Conservation (phyloP, 2,888 invertebrate genomes). For the Latrodectus hesperus region DNA sequence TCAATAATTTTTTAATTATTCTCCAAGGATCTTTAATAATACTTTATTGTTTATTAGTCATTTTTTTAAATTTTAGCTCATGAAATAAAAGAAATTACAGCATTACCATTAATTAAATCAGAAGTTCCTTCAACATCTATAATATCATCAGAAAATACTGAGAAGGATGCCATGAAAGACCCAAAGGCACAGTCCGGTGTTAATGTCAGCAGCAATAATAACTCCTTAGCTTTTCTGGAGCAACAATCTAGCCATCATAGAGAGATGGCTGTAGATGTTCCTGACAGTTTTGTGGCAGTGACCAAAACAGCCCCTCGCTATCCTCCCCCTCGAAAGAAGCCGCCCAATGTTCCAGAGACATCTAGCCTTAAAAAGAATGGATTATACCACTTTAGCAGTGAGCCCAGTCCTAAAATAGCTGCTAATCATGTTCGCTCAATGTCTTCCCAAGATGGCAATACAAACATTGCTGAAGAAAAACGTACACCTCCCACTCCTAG, state of each 20-base stretch:
- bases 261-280: constrained; percentile 99
- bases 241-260: constrained; percentile 79
- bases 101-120: too few relatives aligned
- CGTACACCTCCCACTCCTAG: constrained; percentile 61
- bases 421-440: constrained; percentile 44
- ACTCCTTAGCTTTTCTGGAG: background rate
- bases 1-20: too few relatives aligned
- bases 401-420: background rate
- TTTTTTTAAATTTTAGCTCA: too few relatives aligned
- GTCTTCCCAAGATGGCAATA: constrained; percentile 46
- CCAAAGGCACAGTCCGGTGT: constrained; percentile 15
- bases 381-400: constrained; percentile 50
- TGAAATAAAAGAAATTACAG: too few relatives aligned
- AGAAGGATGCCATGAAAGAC: constrained; percentile 56
- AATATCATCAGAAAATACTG: background rate
- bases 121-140: too few relatives aligned
- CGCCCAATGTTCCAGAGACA: constrained; percentile 24
- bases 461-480: background rate
- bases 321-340: constrained; percentile 50
- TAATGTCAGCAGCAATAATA: constrained; percentile 28
- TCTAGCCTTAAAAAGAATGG: constrained; percentile 65
- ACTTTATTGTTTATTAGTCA: too few relatives aligned
- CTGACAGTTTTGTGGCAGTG: constrained; percentile 92
- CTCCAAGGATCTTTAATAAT: too few relatives aligned
- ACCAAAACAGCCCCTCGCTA: constrained; percentile 94